These are phyloP conservation scores for Nomada fucata DNA, from an alignment of 2,888 invertebrate genomes.

Conservation along the genomic window DNA sequence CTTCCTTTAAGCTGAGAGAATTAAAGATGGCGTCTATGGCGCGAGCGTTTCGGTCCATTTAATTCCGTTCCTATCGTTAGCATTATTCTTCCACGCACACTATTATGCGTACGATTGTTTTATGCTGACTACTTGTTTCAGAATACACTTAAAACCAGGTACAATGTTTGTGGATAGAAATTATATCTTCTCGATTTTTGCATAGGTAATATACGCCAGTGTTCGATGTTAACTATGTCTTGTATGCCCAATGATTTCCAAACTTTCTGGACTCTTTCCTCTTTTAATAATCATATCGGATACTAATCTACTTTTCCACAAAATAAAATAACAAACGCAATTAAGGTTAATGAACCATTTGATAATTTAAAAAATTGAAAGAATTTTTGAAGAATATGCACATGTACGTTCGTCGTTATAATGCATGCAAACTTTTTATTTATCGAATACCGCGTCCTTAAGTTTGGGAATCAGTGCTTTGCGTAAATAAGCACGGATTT, in stretches of 20 bases:
- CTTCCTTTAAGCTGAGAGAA: conserved; percentile 41
- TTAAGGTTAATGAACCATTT: background rate
- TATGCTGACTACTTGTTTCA: conserved; percentile 30
- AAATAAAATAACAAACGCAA: background rate
- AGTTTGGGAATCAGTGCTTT: conserved; percentile 53
- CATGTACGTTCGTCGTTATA: background rate
- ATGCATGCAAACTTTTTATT: background rate
- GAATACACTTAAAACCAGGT: conserved; percentile 62
- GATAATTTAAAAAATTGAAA: background rate
- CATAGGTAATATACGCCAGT: conserved; percentile 65
- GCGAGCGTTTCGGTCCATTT: conserved; percentile 34
- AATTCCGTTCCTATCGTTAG: conserved; percentile 2
- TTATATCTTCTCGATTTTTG: conserved; percentile 55
- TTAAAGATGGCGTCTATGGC: conserved; percentile 10
- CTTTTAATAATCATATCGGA: background rate
- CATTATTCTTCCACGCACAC: conserved; percentile 9
- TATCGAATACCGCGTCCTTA: conserved; percentile 5
- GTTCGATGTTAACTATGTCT: conserved; percentile 70
- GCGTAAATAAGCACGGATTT: conserved; percentile 57
- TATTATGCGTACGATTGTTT: conserved; percentile 30
- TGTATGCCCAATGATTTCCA: conserved; percentile 50
- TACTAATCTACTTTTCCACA: background rate
- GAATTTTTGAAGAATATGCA: background rate
- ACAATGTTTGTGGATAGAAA: conserved; percentile 63
- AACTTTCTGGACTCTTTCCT: conserved; percentile 37